Evolutionary conservation across 2,113 vertebrate species (phyloP).

Genomic region (Paralichthys olivaceus): DNA sequence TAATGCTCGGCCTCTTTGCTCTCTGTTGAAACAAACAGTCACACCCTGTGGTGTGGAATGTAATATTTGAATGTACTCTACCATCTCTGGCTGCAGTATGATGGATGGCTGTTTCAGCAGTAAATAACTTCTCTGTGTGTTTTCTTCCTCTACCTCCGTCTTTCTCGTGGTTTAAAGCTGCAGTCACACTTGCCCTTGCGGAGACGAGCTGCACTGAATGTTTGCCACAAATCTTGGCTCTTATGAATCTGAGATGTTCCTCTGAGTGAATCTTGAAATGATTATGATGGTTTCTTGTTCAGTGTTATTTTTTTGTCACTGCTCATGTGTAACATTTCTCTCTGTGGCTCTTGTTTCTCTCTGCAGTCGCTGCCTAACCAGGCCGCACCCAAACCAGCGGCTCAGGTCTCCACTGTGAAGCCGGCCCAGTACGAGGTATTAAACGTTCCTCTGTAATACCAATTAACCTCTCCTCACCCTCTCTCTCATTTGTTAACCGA

Average conservation of each 20-base stretch:
- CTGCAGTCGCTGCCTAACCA: constrained; percentile 77
- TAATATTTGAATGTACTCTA: not conserved
- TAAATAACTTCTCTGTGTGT: not conserved
- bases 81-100: not conserved
- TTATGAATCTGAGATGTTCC: constrained; percentile 22
- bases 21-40: constrained; percentile 20
- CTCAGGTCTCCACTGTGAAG: constrained; percentile 73
- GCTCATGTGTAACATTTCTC: constrained; percentile 27
- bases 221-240: not conserved
- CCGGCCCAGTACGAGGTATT: constrained; percentile 81
- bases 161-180: not conserved
- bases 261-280: constrained; percentile 1
- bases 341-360: constrained; percentile 48
- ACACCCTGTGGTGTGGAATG: constrained; percentile 44
- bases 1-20: not conserved
- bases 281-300: constrained; percentile 5
- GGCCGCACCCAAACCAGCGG: constrained; percentile 69
- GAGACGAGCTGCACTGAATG: not conserved
- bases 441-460: constrained; percentile 8
- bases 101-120: not conserved
- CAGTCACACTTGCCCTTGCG: not conserved
- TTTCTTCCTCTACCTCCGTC: not conserved
- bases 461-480: constrained; percentile 3
- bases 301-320: not conserved
- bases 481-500: not conserved